Evolutionary conservation across 2,113 vertebrate species (phyloP).

Genomic region (Uria aalge): DNA sequence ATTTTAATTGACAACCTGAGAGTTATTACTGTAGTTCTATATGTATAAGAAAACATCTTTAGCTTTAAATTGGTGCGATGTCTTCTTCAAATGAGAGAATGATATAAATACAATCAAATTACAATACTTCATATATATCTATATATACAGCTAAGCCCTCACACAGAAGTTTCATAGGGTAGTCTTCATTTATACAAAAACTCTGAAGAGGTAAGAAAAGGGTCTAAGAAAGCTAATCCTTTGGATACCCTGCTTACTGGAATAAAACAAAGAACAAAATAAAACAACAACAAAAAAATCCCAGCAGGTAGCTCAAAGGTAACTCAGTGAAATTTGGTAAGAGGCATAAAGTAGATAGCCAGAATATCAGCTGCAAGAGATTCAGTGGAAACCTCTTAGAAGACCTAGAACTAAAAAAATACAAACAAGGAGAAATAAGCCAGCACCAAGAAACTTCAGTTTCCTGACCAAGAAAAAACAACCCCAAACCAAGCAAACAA

Average conservation of each 20-base stretch:
- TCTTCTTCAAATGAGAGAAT: background rate
- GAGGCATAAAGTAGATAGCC: background rate
- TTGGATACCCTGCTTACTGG: background rate
- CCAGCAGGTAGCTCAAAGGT: background rate
- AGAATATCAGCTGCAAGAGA: background rate
- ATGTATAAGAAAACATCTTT: background rate
- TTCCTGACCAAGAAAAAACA: background rate
- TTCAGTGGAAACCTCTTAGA: background rate
- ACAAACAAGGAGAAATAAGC: background rate
- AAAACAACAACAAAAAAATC: background rate
- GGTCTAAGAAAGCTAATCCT: background rate
- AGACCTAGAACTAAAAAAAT: background rate
- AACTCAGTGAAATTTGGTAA: background rate
- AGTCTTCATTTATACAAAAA: background rate
- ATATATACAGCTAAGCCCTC: accelerated
- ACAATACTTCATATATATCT: background rate
- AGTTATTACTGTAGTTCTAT: background rate
- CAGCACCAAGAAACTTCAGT: background rate
- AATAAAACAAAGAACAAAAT: background rate
- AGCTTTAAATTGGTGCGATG: background rate
- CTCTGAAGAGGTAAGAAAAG: background rate
- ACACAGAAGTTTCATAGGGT: background rate
- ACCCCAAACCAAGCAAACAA: background rate
- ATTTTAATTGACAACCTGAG: background rate
- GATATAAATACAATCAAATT: background rate